Base-by-base conservation (phyloP, 35 echinoderm and acorn worm genomes). In the Ophioderma brevispina region DNA sequence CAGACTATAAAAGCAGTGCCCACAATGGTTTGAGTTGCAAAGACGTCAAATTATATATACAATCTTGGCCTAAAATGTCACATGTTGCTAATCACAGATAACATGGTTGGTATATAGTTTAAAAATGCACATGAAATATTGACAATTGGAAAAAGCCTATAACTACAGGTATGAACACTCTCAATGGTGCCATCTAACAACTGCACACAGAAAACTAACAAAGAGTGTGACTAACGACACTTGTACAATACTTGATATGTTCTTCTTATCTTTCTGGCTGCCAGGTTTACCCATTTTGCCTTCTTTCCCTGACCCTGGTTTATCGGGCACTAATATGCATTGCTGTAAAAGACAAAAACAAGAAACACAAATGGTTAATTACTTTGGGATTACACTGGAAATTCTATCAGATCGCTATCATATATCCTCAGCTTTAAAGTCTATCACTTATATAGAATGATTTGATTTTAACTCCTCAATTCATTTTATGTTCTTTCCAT, bases 21-120 rank as follows among this genome's bases (percentile, higher is more conserved):
- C n/a, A n/a, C n/a, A n/a, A n/a, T n/a, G n/a, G n/a, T n/a, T 11
- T 52, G 59, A 70, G 59, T 70, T 70, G 59, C 59, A 70, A 70
- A n/a, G n/a, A n/a, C n/a, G n/a, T n/a, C n/a, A n/a, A n/a, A n/a
- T n/a, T n/a, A n/a, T n/a, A n/a, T n/a, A n/a, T n/a, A n/a, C n/a
- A n/a, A n/a, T n/a, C n/a, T n/a, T n/a, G n/a, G n/a, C n/a, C n/a
- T n/a, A n/a, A n/a, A n/a, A n/a, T n/a, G n/a, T n/a, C 5, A 46
- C 41, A 46, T 46, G 5, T 8, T 46, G 4, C 41, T 4, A 70
- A 25, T 15, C 59, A 70, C 59, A 70, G 15, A 70, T 70, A 25
- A 30, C 59, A 70, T 25, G 6, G 10, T 70, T 70, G 59, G n/a
- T 18, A 70, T 25, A 70, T 25, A 25, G 28, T 70, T 18, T 25